These are phyloP conservation scores for Megamerina dolium DNA, from an alignment of 2,888 invertebrate genomes.

Conservation along the genomic window DNA sequence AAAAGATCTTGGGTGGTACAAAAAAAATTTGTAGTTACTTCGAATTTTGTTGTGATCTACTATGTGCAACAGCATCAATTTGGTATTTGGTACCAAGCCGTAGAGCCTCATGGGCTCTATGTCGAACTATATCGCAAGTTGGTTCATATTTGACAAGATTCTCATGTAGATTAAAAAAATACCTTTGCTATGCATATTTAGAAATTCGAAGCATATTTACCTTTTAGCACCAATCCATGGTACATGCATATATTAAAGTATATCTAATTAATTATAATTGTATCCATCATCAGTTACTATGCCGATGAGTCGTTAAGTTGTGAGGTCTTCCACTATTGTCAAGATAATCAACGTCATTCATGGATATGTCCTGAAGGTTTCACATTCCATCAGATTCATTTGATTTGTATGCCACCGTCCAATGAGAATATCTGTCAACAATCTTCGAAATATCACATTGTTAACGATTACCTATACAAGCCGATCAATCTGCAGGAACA, in stretches of 20 bases:
- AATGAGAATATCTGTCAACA: slow-evolving; percentile 84
- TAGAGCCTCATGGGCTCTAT: no score
- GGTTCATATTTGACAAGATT: no score
- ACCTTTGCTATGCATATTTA: no score
- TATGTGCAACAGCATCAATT: no score
- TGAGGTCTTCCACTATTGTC: slow-evolving; percentile 91
- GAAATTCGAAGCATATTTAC: no score
- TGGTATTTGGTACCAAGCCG: no score
- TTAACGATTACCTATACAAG: slow-evolving; percentile 87
- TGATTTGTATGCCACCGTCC: slow-evolving; percentile 89
- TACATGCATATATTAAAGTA: neutral
- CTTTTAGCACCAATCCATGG: no score
- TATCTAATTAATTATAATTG: neutral
- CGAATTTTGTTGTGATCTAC: no score
- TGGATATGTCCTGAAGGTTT: slow-evolving; percentile 93
- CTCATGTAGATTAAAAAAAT: no score
- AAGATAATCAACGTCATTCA: slow-evolving; percentile 81
- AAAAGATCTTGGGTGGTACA: no score
- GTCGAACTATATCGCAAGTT: no score
- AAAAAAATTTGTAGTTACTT: neutral
- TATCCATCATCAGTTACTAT: slow-evolving; percentile 57
- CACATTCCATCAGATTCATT: slow-evolving; percentile 65
- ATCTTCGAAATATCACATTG: slow-evolving; percentile 84
- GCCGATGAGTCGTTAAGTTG: slow-evolving; percentile 84
- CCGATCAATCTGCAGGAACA: slow-evolving; percentile 80